Evolutionary conservation across 2,888 invertebrate genomes (phyloP).

Genomic region (Mongoloraphidia duomilia): DNA sequence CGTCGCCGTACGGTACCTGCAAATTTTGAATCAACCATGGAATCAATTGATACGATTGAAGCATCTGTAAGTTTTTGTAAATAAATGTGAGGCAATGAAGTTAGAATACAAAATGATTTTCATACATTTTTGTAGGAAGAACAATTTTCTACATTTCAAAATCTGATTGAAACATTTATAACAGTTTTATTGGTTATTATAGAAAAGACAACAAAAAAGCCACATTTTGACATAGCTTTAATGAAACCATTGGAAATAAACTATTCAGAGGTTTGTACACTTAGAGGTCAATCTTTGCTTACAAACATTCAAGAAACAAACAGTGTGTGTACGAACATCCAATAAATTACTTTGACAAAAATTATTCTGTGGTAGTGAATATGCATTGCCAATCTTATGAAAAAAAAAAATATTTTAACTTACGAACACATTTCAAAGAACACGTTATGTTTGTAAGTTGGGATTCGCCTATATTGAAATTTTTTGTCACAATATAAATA

Average conservation of each 20-base stretch:
- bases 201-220: constrained; percentile 21
- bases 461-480: too few relatives aligned
- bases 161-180: constrained; percentile 37
- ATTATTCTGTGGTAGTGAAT: too few relatives aligned
- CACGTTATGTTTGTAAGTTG: too few relatives aligned
- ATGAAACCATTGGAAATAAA: background rate
- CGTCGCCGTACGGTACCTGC: constrained; percentile 26
- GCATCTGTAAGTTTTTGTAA: constrained; percentile 18
- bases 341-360: too few relatives aligned
- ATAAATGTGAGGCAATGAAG: constrained; percentile 8
- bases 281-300: too few relatives aligned
- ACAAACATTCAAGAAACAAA: too few relatives aligned
- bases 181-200: constrained; percentile 32
- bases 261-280: too few relatives aligned
- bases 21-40: constrained; percentile 34
- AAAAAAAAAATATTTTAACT: too few relatives aligned
- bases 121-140: constrained; percentile 20
- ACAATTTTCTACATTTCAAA: constrained; percentile 25
- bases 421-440: too few relatives aligned
- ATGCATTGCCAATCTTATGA: too few relatives aligned
- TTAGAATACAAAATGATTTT: background rate
- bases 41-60: constrained; percentile 31
- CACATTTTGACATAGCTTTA: background rate
- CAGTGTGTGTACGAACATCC: too few relatives aligned
- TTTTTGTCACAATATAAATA: too few relatives aligned